Base-by-base conservation (phyloP, 2,888 invertebrate genomes). In the Yponomeuta malinellus region DNA sequence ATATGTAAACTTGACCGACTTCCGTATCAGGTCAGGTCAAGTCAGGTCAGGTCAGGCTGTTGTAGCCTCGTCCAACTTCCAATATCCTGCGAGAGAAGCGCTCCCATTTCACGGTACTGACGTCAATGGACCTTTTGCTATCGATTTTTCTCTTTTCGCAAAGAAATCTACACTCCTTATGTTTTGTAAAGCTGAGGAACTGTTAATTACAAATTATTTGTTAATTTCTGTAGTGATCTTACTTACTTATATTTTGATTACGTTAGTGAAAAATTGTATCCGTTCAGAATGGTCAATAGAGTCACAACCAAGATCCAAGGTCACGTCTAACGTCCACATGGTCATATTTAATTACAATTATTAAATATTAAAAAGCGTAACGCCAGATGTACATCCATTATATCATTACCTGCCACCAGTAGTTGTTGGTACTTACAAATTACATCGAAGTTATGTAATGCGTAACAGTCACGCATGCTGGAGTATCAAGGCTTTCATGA, bases 1-100 rank as follows among this genome's bases (percentile, higher is more conserved):
- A 73, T 74, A 74, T 75, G 72, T 78, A 81, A 82, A 82, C 83
- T 83, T 83, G 83, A 82, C 83, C 82, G 72, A 81, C 75, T 78
- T 83, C 72, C 68, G 70, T 68, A 73, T 75, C 74, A 75, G 68
- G 68, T 48, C 68, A 64, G 31, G 63, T 65, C 70, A 70, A 65
- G 48, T 48, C 48, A 78, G 77, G 79, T 76, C 80, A 75, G 79
- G 74, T 78, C 74, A 75, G 52, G 76, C 76, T 75, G 75, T 4
- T 3, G 52, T 59, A 79, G 79, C 81, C 80, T 79, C 78, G 80
- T 80, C 76, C 78, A 79, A 78, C 79, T 78, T 79, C 77, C 78
- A 79, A 79, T 78, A 74, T 73, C 78, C 76, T 76, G 75, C 74
- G 72, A 74, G 15, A 15, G 43, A 67, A 37, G n/a, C 31, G 64